Conservation (phyloP, 2,888 invertebrate species). For the Graphium colonna region DNA sequence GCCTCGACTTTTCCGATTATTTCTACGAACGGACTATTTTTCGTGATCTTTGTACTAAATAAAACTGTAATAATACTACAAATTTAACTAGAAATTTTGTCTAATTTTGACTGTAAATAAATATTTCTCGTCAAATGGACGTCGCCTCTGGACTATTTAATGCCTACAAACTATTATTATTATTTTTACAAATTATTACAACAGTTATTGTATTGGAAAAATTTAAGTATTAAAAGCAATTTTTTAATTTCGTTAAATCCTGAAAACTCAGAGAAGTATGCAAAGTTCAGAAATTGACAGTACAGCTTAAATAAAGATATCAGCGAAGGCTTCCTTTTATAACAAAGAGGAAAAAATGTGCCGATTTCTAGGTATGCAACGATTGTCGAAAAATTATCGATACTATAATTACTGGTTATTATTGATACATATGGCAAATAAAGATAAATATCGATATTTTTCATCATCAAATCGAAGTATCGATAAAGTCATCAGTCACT, state of each 20-base stretch:
- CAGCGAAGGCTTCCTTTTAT: neutral
- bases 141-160: neutral
- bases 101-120: neutral
- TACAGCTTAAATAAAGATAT: neutral
- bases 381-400: neutral
- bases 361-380: conserved; percentile 4
- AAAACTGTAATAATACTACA: no score
- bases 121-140: neutral
- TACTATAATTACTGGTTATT: neutral
- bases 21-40: neutral
- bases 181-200: neutral
- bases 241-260: no score
- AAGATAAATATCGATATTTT: neutral
- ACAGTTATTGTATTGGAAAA: neutral
- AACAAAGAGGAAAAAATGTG: conserved; percentile 14
- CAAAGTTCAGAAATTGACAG: neutral
- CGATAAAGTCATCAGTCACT: conserved; percentile 7
- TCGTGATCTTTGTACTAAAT: neutral
- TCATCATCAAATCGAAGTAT: conserved; percentile 5
- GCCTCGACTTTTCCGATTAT: neutral
- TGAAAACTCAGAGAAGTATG: neutral
- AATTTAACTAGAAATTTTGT: no score
- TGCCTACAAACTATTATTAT: neutral
- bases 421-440: neutral
- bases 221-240: neutral